A percentile compares a stretch with the other conserved stretches of the same genome.
phyloP scores from a whole-genome alignment of 2,888 invertebrate species.

The Eurois occulta region DNA sequence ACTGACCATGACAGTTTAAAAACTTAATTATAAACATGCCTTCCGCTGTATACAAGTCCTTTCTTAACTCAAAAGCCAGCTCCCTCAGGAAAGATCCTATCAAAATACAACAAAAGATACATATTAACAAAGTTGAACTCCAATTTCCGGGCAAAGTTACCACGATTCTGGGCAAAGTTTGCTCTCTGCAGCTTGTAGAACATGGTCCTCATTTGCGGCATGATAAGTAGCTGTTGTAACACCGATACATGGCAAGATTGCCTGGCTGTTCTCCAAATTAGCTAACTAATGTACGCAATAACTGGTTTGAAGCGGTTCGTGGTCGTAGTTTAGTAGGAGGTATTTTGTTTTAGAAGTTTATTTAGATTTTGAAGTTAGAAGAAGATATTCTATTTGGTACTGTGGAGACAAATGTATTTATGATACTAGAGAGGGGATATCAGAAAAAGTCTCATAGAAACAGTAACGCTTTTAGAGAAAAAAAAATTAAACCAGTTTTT shows the following conservation, averaged over 20 bases:
- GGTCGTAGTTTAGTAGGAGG: not conserved
- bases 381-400: not conserved
- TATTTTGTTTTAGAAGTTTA: not conserved
- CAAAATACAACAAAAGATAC: conserved; percentile 58
- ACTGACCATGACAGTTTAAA: too few species aligned
- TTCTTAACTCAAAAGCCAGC: not conserved
- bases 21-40: not conserved
- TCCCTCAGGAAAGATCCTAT: conserved; percentile 25
- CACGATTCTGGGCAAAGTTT: conserved; percentile 33
- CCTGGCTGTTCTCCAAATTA: conserved; percentile 59
- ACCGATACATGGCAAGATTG: conserved; percentile 49
- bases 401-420: not conserved
- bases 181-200: conserved; percentile 41
- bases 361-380: not conserved
- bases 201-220: conserved; percentile 38
- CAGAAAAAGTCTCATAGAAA: not conserved
- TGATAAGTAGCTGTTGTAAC: conserved; percentile 51
- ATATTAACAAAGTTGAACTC: conserved; percentile 50
- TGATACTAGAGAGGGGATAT: not conserved
- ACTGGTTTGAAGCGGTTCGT: conserved; percentile 25
- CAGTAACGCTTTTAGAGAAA: too few species aligned
- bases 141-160: conserved; percentile 50
- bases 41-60: not conserved
- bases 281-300: conserved; percentile 44
- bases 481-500: too few species aligned